A percentile compares a stretch with the other conserved stretches of the same genome.
phyloP scores from a whole-genome alignment of 1,140 invertebrate species.

The Choristoneura fumiferana region DNA sequence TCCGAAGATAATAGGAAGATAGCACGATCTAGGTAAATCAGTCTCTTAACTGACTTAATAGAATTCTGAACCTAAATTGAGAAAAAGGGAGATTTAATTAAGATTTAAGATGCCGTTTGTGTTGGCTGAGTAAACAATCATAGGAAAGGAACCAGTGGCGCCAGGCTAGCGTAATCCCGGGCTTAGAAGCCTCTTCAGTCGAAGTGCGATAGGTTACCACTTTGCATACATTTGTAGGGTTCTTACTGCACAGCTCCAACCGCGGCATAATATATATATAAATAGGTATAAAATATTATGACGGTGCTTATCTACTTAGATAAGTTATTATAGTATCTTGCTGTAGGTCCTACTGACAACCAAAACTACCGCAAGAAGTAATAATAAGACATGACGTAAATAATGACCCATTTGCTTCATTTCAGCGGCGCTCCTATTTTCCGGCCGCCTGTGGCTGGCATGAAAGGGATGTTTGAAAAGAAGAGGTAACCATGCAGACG shows the following conservation, averaged over 20 bases:
- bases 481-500: too few species aligned
- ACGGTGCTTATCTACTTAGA: too few species aligned
- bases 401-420: too few species aligned
- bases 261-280: background rate
- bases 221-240: conserved; percentile 4
- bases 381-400: too few species aligned
- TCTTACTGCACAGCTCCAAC: background rate
- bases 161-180: conserved; percentile 33
- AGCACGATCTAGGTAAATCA: too few species aligned
- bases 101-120: conserved; percentile 26
- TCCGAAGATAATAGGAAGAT: conserved; percentile 17
- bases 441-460: too few species aligned
- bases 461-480: too few species aligned
- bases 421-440: too few species aligned
- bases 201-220: conserved; percentile 27
- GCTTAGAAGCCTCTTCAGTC: conserved; percentile 35
- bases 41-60: background rate
- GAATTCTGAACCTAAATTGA: background rate
- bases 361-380: too few species aligned
- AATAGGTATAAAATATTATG: too few species aligned
- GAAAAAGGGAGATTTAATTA: conserved; percentile 20
- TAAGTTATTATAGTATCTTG: too few species aligned
- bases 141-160: conserved; percentile 23
- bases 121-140: conserved; percentile 28
- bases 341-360: too few species aligned